Percentiles rank a stretch among this genome's conserved stretches.
These are phyloP conservation scores for Melanostoma scalare DNA, from an alignment of 2,888 invertebrate genomes.

Conservation along the genomic window DNA sequence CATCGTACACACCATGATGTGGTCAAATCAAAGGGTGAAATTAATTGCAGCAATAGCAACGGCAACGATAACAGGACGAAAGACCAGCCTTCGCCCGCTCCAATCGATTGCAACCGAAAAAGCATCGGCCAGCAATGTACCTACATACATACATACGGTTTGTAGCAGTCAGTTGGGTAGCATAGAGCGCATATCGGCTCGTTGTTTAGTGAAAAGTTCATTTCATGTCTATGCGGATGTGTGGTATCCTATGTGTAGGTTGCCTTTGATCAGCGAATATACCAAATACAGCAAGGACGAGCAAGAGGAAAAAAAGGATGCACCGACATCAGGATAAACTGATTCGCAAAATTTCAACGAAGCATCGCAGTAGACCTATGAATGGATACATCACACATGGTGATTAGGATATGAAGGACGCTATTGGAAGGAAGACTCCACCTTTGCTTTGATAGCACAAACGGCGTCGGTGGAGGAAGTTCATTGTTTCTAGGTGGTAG, in stretches of 20 bases:
- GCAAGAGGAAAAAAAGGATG: conserved; percentile 56
- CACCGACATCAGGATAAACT: conserved; percentile 54
- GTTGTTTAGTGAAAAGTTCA: conserved; percentile 30
- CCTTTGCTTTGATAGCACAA: conserved; percentile 17
- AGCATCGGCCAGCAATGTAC: conserved; percentile 36
- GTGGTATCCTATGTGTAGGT: conserved; percentile 25
- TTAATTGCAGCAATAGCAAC: conserved; percentile 69
- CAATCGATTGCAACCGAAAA: conserved; percentile 67
- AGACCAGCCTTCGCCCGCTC: conserved; percentile 52
- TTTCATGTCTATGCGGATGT: conserved; percentile 41
- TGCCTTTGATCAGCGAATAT: conserved; percentile 39
- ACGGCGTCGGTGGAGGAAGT: conserved; percentile 20
- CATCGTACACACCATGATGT: conserved; percentile 69
- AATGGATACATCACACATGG: conserved; percentile 46
- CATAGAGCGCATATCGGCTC: conserved; percentile 59
- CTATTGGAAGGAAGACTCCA: conserved; percentile 61
- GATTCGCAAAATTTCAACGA: conserved; percentile 57
- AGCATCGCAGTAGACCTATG: conserved; percentile 55
- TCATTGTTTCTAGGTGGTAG: conserved; percentile 30
- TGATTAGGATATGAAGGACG: conserved; percentile 59
- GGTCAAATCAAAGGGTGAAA: conserved; percentile 73
- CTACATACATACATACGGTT: background rate
- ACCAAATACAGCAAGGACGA: background rate
- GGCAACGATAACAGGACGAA: conserved; percentile 42
- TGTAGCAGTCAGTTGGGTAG: background rate